These are phyloP conservation scores for Galaxea fascicularis DNA, from an alignment of 92 coral and sea anemone genomes.

Conservation along the genomic window DNA sequence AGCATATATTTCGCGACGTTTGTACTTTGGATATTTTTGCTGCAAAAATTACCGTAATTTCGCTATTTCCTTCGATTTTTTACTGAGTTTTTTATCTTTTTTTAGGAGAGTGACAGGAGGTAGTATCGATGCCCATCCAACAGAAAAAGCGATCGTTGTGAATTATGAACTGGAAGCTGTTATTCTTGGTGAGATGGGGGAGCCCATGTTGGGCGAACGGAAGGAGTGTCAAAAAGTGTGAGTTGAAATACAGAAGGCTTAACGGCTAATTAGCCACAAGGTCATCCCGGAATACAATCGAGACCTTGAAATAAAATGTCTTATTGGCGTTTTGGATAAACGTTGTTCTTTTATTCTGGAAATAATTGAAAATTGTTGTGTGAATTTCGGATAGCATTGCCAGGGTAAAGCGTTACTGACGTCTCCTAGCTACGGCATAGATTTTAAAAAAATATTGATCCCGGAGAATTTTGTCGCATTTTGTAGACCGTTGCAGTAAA, in stretches of 20 bases:
- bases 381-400: too few relatives aligned
- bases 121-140: constrained; percentile 95
- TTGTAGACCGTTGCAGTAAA: not conserved
- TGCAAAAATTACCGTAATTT: not conserved
- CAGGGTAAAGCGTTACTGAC: constrained; percentile 10
- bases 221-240: constrained; percentile 99
- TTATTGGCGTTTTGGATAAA: too few relatives aligned
- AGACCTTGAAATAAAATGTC: not conserved
- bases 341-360: too few relatives aligned
- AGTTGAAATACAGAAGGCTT: constrained; percentile 11
- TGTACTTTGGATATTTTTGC: not conserved
- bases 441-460: not conserved
- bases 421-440: constrained; percentile 35
- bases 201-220: constrained; percentile 98
- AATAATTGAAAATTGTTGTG: not conserved
- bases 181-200: constrained; percentile 98
- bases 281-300: not conserved
- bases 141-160: constrained; percentile 97
- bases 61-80: not conserved
- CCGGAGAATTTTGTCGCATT: not conserved
- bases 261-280: not conserved
- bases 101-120: constrained; percentile 96
- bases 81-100: not conserved
- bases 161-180: constrained; percentile 99
- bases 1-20: not conserved